phyloP scores from a whole-genome alignment of 2,888 invertebrate species.

The Idaea biselata region DNA sequence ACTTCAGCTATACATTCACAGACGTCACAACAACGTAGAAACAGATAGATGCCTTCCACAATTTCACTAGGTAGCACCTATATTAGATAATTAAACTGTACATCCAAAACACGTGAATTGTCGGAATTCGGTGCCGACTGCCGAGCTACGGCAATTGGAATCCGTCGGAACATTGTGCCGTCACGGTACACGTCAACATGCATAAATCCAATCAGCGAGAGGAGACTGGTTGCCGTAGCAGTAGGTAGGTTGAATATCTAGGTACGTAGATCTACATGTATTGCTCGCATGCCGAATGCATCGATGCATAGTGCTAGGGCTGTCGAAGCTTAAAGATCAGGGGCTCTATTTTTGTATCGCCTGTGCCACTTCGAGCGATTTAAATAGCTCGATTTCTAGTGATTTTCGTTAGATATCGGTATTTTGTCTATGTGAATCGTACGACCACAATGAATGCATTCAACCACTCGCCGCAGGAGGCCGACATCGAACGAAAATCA shows the following conservation, averaged over 20 bases:
- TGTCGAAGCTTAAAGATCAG: constrained; percentile 25
- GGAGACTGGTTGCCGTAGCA: constrained; percentile 25
- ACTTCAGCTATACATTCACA: not conserved
- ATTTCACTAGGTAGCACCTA: constrained; percentile 22
- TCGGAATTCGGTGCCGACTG: not conserved
- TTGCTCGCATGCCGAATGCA: constrained; percentile 68
- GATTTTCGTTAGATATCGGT: no score
- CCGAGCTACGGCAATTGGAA: constrained; percentile 19
- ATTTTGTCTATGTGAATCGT: no score
- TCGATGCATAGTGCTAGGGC: constrained; percentile 59
- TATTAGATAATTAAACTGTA: constrained; percentile 29
- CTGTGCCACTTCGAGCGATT: no score
- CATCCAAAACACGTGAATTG: constrained; percentile 9
- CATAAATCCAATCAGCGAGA: constrained; percentile 73
- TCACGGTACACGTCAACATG: constrained; percentile 41
- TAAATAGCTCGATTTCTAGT: no score
- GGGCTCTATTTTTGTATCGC: no score
- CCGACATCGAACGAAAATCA: no score
- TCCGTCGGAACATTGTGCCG: constrained; percentile 28
- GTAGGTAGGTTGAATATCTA: constrained; percentile 21
- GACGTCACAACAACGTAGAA: constrained; percentile 3
- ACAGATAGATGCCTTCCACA: constrained; percentile 12
- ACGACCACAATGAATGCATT: no score
- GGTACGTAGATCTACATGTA: constrained; percentile 41
- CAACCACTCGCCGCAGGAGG: no score